These are phyloP conservation scores for Arizona elegans DNA, from an alignment of 2,113 vertebrate genomes.

Conservation along the genomic window DNA sequence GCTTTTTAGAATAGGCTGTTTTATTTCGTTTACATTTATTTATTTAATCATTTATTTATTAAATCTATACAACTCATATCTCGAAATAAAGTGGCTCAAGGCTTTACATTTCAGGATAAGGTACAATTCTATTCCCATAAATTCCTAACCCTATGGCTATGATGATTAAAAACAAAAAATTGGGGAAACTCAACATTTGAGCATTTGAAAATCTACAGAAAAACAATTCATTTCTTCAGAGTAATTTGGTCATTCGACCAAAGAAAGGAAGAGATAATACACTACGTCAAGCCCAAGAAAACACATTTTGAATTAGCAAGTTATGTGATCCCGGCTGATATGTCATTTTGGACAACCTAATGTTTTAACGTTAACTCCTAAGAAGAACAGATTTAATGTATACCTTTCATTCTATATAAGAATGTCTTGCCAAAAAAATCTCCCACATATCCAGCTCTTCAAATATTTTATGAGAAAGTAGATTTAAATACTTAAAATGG, in stretches of 20 bases:
- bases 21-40: not conserved
- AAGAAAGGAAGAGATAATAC: not conserved
- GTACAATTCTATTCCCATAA: not conserved
- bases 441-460: not conserved
- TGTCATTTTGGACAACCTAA: not conserved
- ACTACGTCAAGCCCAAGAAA: not conserved
- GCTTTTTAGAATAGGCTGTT: not conserved
- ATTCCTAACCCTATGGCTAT: not conserved
- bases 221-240: not conserved
- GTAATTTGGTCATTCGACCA: not conserved
- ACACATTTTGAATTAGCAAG: not conserved
- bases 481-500: not conserved
- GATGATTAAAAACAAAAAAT: not conserved
- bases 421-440: not conserved
- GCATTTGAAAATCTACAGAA: not conserved
- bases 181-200: not conserved
- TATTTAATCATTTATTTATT: not conserved
- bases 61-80: not conserved
- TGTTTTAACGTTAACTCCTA: not conserved
- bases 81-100: not conserved
- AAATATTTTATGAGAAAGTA: not conserved
- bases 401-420: not conserved
- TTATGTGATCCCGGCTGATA: not conserved
- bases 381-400: not conserved
- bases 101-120: not conserved